Base-by-base conservation (phyloP, 2,888 invertebrate species). In the Eubasilissa splendida region DNA sequence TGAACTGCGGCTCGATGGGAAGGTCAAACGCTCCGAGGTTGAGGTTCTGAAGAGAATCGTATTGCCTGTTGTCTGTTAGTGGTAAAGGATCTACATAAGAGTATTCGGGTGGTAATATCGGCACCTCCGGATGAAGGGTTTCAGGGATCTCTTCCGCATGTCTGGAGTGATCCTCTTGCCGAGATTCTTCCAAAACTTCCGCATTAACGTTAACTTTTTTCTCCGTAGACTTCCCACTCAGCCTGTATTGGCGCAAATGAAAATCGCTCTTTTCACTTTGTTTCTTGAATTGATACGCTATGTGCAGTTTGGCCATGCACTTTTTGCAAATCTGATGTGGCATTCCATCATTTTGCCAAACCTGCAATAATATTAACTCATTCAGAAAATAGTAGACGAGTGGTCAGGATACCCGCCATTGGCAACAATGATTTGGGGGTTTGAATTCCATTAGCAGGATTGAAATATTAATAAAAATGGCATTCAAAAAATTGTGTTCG, bases 221-320 rank as follows among this genome's bases (percentile, higher is more conserved):
- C 85, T 84, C 81, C 42, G 74, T 73, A 60, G 84, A 84, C 63
- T 81, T 80, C 78, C 83, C 83, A 22, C 83, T 86, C 50, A 83
- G 80, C 79, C 87, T 65, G 80, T 87, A 87, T 71, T 88, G 88
- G 71, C 88, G 84, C 76, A 90, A 85, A 84, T 87, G 88, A 7
- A 87, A 86, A 85, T 90, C 89, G n/a, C 88, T 88, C 84, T 87
- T 88, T 84, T 90, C 88, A 84, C 89, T 89, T 80, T 86, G 87
- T 84, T 88, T 89, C 84, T 89, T 90, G 84, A 90, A 89, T 83
- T 89, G 89, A 84, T 87, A 89, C 1, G 89, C 87, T 81, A 89
- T 88, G 83, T 89, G 88, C 14, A 90, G 84, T 84, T 88, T 88
- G 1, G 88, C 87, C 50, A 87, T 87, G 85, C 90, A 90, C 85